These are phyloP conservation scores for Toxotes lorentzi DNA, from an alignment of 2,797 vertebrate genomes.

Conservation along the genomic window DNA sequence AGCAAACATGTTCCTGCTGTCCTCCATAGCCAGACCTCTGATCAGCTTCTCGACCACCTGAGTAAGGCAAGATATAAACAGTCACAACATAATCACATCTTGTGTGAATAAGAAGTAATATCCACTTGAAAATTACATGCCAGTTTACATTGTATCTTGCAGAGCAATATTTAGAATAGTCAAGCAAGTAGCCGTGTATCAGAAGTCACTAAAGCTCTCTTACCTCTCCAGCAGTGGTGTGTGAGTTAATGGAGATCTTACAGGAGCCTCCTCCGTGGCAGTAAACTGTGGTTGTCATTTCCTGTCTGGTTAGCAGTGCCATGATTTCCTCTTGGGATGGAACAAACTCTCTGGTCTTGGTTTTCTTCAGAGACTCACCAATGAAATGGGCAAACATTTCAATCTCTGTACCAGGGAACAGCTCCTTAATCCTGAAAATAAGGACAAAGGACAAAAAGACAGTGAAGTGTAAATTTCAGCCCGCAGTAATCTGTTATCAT, in stretches of 20 bases:
- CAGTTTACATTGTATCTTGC: background rate
- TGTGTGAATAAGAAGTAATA: background rate
- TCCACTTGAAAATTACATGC: background rate
- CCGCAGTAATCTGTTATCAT: background rate
- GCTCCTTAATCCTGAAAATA: constrained; percentile 88
- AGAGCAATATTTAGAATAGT: background rate
- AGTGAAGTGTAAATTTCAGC: background rate
- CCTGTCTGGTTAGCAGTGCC: constrained; percentile 90
- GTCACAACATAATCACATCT: background rate
- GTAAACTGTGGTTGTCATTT: constrained; percentile 95
- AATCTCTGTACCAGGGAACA: constrained; percentile 89
- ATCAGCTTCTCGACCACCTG: constrained; percentile 96
- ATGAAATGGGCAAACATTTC: constrained; percentile 91
- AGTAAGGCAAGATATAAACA: background rate
- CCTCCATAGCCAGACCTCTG: constrained; percentile 93
- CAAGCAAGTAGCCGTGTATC: background rate
- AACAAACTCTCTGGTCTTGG: constrained; percentile 91
- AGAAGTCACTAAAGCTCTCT: background rate
- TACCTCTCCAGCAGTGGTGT: constrained; percentile 95
- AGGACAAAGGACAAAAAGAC: background rate
- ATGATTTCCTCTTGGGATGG: constrained; percentile 94
- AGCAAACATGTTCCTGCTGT: constrained; percentile 95
- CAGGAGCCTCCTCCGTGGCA: constrained; percentile 96
- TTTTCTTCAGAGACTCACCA: constrained; percentile 91
- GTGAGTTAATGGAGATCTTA: constrained; percentile 95